Conservation (phyloP, 2,888 invertebrate species). For the Byasa hedistus region DNA sequence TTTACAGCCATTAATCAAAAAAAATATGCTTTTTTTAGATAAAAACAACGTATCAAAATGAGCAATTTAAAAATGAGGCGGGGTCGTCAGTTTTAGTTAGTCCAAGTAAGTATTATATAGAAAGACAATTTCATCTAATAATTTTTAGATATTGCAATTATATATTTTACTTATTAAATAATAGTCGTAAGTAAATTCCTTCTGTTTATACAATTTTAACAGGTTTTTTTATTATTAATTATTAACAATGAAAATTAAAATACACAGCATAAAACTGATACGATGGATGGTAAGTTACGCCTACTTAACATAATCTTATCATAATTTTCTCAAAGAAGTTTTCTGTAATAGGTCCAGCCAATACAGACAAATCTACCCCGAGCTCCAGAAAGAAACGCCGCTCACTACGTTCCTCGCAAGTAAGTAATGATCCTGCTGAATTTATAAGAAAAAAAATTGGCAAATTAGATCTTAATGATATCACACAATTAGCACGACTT, state of each 20-base stretch:
- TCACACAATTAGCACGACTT: conserved; percentile 63
- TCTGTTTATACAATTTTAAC: conserved; percentile 11
- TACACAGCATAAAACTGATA: too few species aligned
- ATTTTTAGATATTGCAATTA: too few species aligned
- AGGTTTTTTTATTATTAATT: neutral
- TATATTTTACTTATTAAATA: too few species aligned
- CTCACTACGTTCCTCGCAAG: conserved; percentile 58
- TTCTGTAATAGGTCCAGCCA: conserved; percentile 54
- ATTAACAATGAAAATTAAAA: neutral
- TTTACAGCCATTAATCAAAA: too few species aligned
- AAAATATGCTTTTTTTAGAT: too few species aligned
- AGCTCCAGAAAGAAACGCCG: conserved; percentile 68
- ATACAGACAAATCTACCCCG: conserved; percentile 65
- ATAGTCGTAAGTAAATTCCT: neutral
- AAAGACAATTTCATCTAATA: too few species aligned
- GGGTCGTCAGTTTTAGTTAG: too few species aligned
- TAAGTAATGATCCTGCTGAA: conserved; percentile 70
- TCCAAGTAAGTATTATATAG: too few species aligned
- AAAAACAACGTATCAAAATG: too few species aligned
- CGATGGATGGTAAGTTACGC: too few species aligned
- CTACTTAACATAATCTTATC: neutral
- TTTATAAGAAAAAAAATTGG: conserved; percentile 66
- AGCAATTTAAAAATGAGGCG: too few species aligned
- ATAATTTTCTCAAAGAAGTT: neutral
- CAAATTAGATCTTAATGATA: conserved; percentile 65